phyloP scores from a whole-genome alignment of 2,113 vertebrate species.

The Apus apus region DNA sequence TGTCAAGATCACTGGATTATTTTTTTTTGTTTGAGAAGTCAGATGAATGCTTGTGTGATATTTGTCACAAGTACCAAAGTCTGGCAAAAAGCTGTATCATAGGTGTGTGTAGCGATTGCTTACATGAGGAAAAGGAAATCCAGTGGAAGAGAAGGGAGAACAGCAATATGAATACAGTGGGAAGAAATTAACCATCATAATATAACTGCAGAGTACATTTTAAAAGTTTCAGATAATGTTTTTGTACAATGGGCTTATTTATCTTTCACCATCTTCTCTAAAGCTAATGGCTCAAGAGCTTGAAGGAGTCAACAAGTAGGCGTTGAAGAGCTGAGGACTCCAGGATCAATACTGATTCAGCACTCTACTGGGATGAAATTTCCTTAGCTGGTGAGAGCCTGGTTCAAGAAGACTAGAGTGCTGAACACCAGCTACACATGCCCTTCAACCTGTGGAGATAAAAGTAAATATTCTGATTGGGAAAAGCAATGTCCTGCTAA shows the following conservation, averaged over 20 bases:
- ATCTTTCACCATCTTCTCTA: background rate
- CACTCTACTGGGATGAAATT: background rate
- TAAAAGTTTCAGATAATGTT: background rate
- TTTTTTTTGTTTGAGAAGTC: background rate
- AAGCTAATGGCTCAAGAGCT: background rate
- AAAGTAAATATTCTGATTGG: background rate
- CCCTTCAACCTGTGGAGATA: background rate
- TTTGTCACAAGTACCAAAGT: background rate
- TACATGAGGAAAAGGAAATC: background rate
- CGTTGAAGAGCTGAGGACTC: background rate
- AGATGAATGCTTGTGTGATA: background rate
- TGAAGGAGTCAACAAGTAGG: background rate
- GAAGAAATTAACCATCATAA: background rate
- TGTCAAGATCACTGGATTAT: background rate
- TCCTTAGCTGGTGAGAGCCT: background rate
- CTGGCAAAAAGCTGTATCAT: background rate
- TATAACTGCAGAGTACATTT: background rate
- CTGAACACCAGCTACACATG: background rate
- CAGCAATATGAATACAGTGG: background rate
- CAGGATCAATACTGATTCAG: background rate
- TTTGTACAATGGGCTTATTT: background rate
- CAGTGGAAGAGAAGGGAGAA: background rate
- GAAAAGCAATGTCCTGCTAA: background rate
- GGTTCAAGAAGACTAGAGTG: background rate
- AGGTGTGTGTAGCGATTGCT: background rate